Evolutionary conservation across 2,888 invertebrate genomes (phyloP).

Genomic region (Anarsia innoxiella): DNA sequence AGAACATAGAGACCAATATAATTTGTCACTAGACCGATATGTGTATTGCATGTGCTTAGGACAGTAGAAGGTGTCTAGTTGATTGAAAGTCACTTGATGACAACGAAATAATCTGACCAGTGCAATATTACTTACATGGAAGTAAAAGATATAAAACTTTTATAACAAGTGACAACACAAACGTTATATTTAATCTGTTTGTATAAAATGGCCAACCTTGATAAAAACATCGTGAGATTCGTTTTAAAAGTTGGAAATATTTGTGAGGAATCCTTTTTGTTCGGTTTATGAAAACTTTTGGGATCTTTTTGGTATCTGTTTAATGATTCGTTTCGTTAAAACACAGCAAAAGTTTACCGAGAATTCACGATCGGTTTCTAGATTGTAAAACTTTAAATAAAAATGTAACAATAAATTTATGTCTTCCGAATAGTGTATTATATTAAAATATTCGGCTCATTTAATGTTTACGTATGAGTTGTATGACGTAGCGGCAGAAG

Average conservation of each 20-base stretch:
- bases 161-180: too few species aligned
- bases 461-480: slow-evolving; percentile 44
- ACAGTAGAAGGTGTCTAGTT: too few species aligned
- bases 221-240: too few species aligned
- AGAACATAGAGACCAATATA: slow-evolving; percentile 46
- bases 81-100: too few species aligned
- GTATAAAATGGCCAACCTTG: neutral
- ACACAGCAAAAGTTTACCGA: slow-evolving; percentile 12
- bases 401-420: slow-evolving; percentile 58
- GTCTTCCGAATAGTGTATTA: slow-evolving; percentile 70
- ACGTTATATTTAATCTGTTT: too few species aligned
- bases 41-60: slow-evolving; percentile 7
- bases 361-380: slow-evolving; percentile 25
- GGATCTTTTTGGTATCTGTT: slow-evolving; percentile 11
- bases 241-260: slow-evolving; percentile 7
- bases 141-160: too few species aligned
- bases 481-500: slow-evolving; percentile 33
- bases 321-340: slow-evolving; percentile 13
- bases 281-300: slow-evolving; percentile 11
- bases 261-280: slow-evolving; percentile 9
- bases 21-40: slow-evolving; percentile 20
- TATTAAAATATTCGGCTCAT: slow-evolving; percentile 56
- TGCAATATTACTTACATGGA: too few species aligned
- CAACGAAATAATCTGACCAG: too few species aligned
- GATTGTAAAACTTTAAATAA: slow-evolving; percentile 37